Percentiles rank a stretch among this genome's conserved stretches.
These are phyloP conservation scores for Zelostemma sp. DNA, from an alignment of 1,140 invertebrate species.

Conservation along the genomic window DNA sequence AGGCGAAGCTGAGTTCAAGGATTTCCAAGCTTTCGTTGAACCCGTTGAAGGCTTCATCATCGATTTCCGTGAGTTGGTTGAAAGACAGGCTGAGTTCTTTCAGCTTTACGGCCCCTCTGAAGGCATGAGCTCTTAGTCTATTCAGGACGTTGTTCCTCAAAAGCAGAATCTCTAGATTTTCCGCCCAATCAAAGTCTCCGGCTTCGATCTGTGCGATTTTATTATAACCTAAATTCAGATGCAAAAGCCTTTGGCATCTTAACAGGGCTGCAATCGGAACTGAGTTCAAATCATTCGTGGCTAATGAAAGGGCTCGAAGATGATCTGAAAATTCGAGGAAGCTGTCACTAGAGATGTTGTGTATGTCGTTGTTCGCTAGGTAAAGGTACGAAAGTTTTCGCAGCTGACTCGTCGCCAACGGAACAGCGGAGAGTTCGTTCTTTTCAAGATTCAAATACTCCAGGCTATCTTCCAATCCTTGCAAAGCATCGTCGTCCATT, in stretches of 20 bases:
- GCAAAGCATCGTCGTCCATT: conserved; percentile 79
- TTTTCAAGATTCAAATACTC: conserved; percentile 88
- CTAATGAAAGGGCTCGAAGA: conserved; percentile 83
- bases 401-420: conserved; percentile 76
- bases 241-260: conserved; percentile 77
- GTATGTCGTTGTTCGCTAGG: conserved; percentile 84
- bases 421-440: conserved; percentile 79
- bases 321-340: conserved; percentile 73
- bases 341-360: conserved; percentile 71
- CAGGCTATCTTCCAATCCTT: conserved; percentile 78
- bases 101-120: conserved; percentile 78
- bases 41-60: conserved; percentile 82
- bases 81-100: conserved; percentile 90
- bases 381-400: conserved; percentile 83
- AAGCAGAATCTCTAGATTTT: conserved; percentile 84
- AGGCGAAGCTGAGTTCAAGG: conserved; percentile 87
- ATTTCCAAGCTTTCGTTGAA: conserved; percentile 82
- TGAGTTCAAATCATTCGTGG: conserved; percentile 81
- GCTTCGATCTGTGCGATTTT: conserved; percentile 81
- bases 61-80: conserved; percentile 84
- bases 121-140: conserved; percentile 79
- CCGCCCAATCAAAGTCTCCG: conserved; percentile 86
- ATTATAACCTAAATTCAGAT: conserved; percentile 91
- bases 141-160: conserved; percentile 88
- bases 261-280: conserved; percentile 78